Conservation (phyloP, 2,888 invertebrate species). For the Yponomeuta evonymella region DNA sequence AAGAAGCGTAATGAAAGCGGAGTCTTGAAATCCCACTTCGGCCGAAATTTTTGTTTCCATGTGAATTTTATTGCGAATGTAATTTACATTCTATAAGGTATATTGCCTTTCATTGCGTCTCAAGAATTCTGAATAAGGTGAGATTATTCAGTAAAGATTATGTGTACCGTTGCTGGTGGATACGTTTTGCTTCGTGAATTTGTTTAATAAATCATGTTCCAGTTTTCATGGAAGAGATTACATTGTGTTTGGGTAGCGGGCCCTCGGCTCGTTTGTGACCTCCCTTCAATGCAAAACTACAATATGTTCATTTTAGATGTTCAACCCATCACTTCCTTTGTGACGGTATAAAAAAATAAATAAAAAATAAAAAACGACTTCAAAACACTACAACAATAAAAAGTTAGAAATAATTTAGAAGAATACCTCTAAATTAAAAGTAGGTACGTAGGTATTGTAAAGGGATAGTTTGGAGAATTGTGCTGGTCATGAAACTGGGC, state of each 20-base stretch:
- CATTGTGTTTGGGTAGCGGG: constrained; percentile 50
- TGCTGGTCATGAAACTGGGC: no score
- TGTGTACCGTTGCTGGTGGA: constrained; percentile 36
- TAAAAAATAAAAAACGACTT: no score
- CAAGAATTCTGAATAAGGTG: constrained; percentile 13
- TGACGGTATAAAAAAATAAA: no score
- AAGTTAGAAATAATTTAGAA: no score
- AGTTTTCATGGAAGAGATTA: constrained; percentile 48
- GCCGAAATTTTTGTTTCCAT: no score
- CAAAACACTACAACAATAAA: no score
- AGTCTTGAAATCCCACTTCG: no score
- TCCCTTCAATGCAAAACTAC: constrained; percentile 33
- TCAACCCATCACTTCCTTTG: background rate
- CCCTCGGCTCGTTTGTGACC: constrained; percentile 37
- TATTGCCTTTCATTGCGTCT: constrained; percentile 8
- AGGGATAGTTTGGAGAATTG: no score
- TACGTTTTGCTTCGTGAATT: constrained; percentile 44
- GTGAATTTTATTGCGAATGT: background rate
- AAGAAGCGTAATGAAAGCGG: no score
- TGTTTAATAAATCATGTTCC: constrained; percentile 43
- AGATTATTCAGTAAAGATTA: constrained; percentile 42
- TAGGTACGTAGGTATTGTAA: no score
- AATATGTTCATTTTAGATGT: background rate
- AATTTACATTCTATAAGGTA: background rate
- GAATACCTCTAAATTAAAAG: no score